Base-by-base conservation (phyloP, 2,888 invertebrate species). In the Physocephala rufipes region DNA sequence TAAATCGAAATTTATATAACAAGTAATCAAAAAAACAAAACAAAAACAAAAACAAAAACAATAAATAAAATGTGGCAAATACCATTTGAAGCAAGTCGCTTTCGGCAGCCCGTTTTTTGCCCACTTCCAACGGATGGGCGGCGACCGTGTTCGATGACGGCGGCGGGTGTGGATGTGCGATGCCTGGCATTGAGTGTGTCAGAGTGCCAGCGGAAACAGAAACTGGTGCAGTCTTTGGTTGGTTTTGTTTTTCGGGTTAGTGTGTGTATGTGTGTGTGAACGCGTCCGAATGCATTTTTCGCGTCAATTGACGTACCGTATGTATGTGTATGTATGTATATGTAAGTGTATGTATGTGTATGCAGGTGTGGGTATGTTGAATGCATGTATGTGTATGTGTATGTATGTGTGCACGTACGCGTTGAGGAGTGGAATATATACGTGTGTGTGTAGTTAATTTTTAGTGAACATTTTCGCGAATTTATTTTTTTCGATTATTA, bases 91-190 rank as follows among this genome's bases (percentile, higher is more conserved):
- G 91, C 90, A 94, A 90, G 90, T 94, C 93, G 89, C 93, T 93
- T 89, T 92, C 92, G 88, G 90, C 90, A 90, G 95, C 93, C 90
- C 96, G 95, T 92, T 96, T 96, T 94, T 95, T 95, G 92, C 94
- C 95, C 89, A 92, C 90, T 91, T 95, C 94, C 91, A 93, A 90
- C 28, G 73, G 89, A 79, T 85, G 85, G 89, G 78, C 78, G 89
- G 90, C 90, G 88, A 92, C 90, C 87, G 90, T 88, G 88, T 90
- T 89, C 87, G 92, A 90, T 87, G 89, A 84, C 80, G 76, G 81
- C 79, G 73, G 81, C 78, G 72, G 80, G 76, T 72, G 76, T 76
- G 74, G 74, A 72, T 76, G 77, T 79, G 87, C 86, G 89, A 90
- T 90, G 90, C 82, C 82, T 76, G 79, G 77, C 79, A 82, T 81